Evolutionary conservation across 2,113 vertebrate species (phyloP), one percentile per base, ranked within the genome.

Genomic region (Mustela nigripes): DNA sequence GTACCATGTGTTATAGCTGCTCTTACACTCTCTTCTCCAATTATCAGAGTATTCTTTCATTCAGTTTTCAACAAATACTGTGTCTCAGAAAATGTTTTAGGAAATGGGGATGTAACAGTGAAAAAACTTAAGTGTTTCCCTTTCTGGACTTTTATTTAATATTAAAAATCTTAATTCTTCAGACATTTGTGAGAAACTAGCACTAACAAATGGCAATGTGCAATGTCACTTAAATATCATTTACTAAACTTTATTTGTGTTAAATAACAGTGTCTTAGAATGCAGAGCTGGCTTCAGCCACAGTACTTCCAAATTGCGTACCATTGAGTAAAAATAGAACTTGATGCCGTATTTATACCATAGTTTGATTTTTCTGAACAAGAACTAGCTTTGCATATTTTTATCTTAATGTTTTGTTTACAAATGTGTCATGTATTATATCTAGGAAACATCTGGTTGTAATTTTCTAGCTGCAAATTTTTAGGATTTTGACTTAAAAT

Each of bases 21-120:
- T 81, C 26, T 79, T 85, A 60, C 88, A 71, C 12, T 69, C n/a
- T 69, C 31, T 56, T 83, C 18, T 81, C 50, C 19, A 65, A 42
- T 11, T 80, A 84, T 12, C 76, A 80, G 33, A 76, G 7, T 71
- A 71, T n/a, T 79, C 53, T 76, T 92, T 91, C 50, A 91, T 42
- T 91, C 21, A 94, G 42, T 87, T 88, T 85, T 71, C 60, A 85
- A 82, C 33, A 94, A 94, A 62, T 79, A 86, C 39, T 94, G 50
- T 42, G 24, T 62, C 67, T 85, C 39, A 62, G n/a, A 89, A 10
- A 83, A 92, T 81, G 33, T 63, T 92, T 67, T 67, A 82, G 39
- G 26, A 56, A 94, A 88, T 69, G 19, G 74, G 1, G 42, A 79
- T n/a, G 24, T 24, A 91, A 74, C 21, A 81, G 36, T 18, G 42